Evolutionary conservation across 2,888 invertebrate genomes (phyloP).

Genomic region (Panorpa germanica): DNA sequence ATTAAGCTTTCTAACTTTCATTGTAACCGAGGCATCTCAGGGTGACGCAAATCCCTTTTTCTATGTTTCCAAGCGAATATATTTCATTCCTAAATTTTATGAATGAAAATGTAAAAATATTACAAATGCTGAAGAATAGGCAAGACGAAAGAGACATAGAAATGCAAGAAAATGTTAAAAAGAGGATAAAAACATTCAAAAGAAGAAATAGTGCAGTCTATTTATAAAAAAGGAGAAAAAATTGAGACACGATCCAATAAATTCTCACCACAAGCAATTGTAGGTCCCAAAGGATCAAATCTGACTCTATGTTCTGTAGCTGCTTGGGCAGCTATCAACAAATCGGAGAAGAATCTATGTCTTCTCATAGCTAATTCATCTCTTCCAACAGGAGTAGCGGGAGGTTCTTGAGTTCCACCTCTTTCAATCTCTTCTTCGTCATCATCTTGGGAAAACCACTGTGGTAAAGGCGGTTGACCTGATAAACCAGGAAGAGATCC

Average conservation of each 20-base stretch:
- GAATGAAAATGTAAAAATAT: constrained; percentile 1
- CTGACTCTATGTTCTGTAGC: constrained; percentile 56
- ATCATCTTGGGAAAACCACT: constrained; percentile 27
- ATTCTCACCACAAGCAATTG: constrained; percentile 38
- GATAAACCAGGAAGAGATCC: constrained; percentile 16
- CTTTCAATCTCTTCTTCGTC: too few species aligned
- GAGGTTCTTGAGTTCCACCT: constrained; percentile 27
- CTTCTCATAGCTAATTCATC: constrained; percentile 59
- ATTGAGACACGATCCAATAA: constrained; percentile 10
- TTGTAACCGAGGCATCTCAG: too few species aligned
- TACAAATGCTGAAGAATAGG: not conserved
- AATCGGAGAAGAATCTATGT: constrained; percentile 61
- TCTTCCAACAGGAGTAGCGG: constrained; percentile 58
- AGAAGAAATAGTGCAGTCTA: not conserved
- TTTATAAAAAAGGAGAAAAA: constrained; percentile 11
- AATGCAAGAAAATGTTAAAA: not conserved
- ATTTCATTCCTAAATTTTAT: constrained; percentile 1
- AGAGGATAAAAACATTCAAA: not conserved
- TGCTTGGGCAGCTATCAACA: constrained; percentile 51
- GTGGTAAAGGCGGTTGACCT: constrained; percentile 23
- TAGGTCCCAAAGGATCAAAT: constrained; percentile 52
- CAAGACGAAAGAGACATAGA: not conserved
- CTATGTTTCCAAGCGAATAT: too few species aligned
- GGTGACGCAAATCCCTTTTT: too few species aligned
- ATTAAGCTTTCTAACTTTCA: too few species aligned